A percentile compares a stretch with the other conserved stretches of the same genome.
phyloP scores from a whole-genome alignment of 2,797 vertebrate species.

The Eleutherodactylus coqui region DNA sequence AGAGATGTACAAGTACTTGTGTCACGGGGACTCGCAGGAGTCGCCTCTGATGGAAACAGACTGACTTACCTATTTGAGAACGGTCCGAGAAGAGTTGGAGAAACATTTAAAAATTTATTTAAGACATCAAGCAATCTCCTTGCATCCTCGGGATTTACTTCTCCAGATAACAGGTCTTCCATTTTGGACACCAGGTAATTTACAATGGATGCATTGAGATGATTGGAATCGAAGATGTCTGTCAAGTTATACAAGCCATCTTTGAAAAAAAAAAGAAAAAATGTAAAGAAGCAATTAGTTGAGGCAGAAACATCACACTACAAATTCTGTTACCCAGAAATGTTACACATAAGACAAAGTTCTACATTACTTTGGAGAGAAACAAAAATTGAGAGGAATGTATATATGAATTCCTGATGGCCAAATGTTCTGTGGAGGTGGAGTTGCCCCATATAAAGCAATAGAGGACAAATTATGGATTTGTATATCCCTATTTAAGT shows the following conservation, averaged over 20 bases:
- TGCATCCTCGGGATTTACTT: slow-evolving; percentile 72
- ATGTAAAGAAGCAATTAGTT: too few species aligned
- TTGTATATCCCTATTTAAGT: too few species aligned
- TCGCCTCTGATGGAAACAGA: background rate
- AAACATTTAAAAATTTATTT: slow-evolving; percentile 78
- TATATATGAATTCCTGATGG: too few species aligned
- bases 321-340: too few species aligned
- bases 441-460: too few species aligned
- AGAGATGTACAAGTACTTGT: background rate
- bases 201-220: slow-evolving; percentile 65
- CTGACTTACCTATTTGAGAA: slow-evolving; percentile 82
- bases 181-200: slow-evolving; percentile 73
- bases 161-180: slow-evolving; percentile 73
- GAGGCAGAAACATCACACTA: background rate
- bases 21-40: too few species aligned
- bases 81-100: slow-evolving; percentile 71
- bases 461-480: too few species aligned
- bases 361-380: too few species aligned
- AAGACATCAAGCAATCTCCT: slow-evolving; percentile 75
- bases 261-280: slow-evolving; percentile 19
- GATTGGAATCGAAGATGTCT: slow-evolving; percentile 34
- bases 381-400: too few species aligned
- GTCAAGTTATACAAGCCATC: slow-evolving; percentile 26
- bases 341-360: too few species aligned
- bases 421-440: too few species aligned